Conservation (phyloP, 2,797 vertebrate genomes). For the Aselliscus stoliczkanus region DNA sequence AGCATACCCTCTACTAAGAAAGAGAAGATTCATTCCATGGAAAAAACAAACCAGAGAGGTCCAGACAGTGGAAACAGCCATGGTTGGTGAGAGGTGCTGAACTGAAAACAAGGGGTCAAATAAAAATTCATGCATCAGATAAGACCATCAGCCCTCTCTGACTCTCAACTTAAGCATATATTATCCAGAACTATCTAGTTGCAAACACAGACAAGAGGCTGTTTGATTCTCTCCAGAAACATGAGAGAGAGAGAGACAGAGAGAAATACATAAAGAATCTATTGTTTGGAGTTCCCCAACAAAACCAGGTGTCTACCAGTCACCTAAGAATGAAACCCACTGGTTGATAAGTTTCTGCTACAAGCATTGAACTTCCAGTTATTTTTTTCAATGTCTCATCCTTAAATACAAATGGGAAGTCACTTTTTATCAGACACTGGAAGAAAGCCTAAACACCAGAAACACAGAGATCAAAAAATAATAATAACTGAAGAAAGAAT, state of each 20-base stretch:
- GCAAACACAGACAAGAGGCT: background rate
- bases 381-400: background rate
- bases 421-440: background rate
- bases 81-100: fast-evolving
- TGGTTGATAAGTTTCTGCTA: background rate
- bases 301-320: background rate
- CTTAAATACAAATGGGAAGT: background rate
- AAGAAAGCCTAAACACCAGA: background rate
- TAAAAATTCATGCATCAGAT: background rate
- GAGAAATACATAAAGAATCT: too few relatives aligned
- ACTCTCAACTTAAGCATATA: background rate
- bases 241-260: background rate
- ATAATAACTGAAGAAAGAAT: background rate
- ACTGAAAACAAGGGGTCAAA: background rate
- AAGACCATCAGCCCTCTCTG: background rate
- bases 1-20: background rate
- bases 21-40: background rate
- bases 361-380: background rate
- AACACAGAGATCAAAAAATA: background rate
- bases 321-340: background rate
- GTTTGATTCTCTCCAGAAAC: background rate
- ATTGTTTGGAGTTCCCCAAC: background rate
- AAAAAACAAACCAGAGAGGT: background rate
- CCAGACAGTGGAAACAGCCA: background rate
- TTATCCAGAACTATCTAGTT: background rate